Evolutionary conservation across 2,113 vertebrate species (phyloP), one percentile per base, ranked within the genome.

Genomic region (Erinaceus europaeus): DNA sequence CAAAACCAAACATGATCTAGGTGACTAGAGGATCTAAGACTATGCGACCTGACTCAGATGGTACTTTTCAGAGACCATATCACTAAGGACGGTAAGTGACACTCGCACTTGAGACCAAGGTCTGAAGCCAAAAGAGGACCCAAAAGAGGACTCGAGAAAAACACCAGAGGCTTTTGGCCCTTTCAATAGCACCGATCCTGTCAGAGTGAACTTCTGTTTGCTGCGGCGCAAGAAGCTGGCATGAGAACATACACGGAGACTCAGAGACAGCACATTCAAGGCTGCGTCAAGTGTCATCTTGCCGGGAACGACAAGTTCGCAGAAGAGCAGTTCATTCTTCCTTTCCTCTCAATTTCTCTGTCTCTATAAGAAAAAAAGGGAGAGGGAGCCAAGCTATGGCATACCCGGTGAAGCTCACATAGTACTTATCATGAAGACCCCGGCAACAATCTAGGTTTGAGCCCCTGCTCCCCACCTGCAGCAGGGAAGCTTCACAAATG

Each of bases 261-360:
- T 94, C 94, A 96, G 95, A 94, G 83, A 95, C 90, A 94, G 95
- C 84, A 96, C 95, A 96, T 93, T 96, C 94, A 94, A 91, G 95
- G 85, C 32, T 96, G 83, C 81, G 64, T 48, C 83, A 95, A 93
- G 85, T 89, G 92, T 95, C 44, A 86, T 77, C 81, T 69, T 96
- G 92, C 94, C 84, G 23, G 71, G 93, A 96, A 96, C 95, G 96
- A 94, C 94, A 96, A 96, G 93, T 1, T 6, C 27, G 34, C 3
- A 86, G 62, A 91, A 92, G 94, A 55, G 82, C 44, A 42, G 77
- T 82, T 91, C 71, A 85, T 36, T n/a, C n/a, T n/a, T n/a, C n/a
- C n/a, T n/a, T n/a, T n/a, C n/a, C n/a, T n/a, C n/a, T n/a, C n/a
- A n/a, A n/a, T n/a, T n/a, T n/a, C n/a, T n/a, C n/a, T n/a, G n/a